These are phyloP conservation scores for Geothlypis trichas DNA, from an alignment of 2,113 vertebrate genomes.

Conservation along the genomic window DNA sequence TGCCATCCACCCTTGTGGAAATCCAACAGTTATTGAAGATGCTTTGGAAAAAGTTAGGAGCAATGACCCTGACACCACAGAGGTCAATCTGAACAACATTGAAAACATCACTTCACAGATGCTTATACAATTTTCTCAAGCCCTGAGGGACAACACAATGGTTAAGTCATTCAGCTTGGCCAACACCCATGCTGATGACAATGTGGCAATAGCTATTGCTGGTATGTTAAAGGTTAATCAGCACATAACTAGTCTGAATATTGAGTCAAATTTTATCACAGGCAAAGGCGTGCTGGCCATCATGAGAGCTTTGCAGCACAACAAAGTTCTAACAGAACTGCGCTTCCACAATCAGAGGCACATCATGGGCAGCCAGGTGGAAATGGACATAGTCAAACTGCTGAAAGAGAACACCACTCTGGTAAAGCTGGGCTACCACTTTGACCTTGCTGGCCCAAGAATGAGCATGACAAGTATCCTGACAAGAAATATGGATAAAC, in stretches of 20 bases:
- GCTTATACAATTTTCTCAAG: constrained; percentile 88
- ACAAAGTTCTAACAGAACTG: constrained; percentile 88
- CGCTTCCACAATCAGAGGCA: constrained; percentile 98
- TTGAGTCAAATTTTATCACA: constrained; percentile 95
- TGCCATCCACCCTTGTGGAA: constrained; percentile 78
- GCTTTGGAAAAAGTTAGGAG: constrained; percentile 82
- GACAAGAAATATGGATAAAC: constrained; percentile 94
- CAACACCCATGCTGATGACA: constrained; percentile 91
- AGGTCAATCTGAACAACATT: constrained; percentile 96
- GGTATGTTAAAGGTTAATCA: constrained; percentile 88
- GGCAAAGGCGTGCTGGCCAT: constrained; percentile 92
- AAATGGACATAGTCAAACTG: constrained; percentile 96
- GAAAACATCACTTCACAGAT: constrained; percentile 90
- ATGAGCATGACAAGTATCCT: constrained; percentile 97
- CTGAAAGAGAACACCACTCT: constrained; percentile 89
- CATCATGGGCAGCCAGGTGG: constrained; percentile 94
- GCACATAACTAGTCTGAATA: constrained; percentile 87
- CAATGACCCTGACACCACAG: constrained; percentile 84
- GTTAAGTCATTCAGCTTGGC: constrained; percentile 89
- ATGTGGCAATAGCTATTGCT: constrained; percentile 84
- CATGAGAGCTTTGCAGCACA: constrained; percentile 85
- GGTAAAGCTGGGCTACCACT: constrained; percentile 94
- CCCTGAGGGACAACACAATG: constrained; percentile 83
- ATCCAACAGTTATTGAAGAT: constrained; percentile 92
- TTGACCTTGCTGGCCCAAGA: constrained; percentile 92